phyloP scores from a whole-genome alignment of 2,113 vertebrate genomes.

The Saguinus imperator region DNA sequence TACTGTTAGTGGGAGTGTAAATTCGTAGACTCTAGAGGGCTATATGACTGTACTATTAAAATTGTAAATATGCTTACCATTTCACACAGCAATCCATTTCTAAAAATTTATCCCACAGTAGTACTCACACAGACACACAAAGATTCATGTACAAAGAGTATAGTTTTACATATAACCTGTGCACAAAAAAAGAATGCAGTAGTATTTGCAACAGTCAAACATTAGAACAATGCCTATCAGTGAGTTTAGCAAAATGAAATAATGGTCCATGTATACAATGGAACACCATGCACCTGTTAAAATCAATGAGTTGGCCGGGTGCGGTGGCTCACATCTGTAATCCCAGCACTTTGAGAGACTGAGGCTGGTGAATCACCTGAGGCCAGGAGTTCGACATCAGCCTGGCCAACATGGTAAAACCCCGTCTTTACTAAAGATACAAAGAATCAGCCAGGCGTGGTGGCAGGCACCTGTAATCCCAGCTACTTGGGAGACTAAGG shows the following conservation, averaged over 20 bases:
- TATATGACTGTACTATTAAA: neutral
- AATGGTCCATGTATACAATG: neutral
- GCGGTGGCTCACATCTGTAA: neutral
- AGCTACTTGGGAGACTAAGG: neutral
- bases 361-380: neutral
- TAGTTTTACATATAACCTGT: neutral
- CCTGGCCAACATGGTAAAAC: neutral
- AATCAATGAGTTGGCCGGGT: neutral
- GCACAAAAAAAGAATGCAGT: neutral
- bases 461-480: neutral
- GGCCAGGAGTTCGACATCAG: neutral
- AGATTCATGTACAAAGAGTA: neutral
- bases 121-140: neutral
- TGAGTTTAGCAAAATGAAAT: neutral
- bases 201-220: neutral
- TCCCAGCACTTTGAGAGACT: neutral
- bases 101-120: constrained; percentile 13
- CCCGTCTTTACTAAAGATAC: neutral
- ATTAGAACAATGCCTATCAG: neutral
- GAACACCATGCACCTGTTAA: neutral
- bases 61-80: neutral
- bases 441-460: neutral
- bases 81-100: neutral
- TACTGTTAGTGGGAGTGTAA: neutral
- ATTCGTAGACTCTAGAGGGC: neutral